Evolutionary conservation across 1,140 invertebrate species (phyloP).

Genomic region (Pogonomyrmex californicus): DNA sequence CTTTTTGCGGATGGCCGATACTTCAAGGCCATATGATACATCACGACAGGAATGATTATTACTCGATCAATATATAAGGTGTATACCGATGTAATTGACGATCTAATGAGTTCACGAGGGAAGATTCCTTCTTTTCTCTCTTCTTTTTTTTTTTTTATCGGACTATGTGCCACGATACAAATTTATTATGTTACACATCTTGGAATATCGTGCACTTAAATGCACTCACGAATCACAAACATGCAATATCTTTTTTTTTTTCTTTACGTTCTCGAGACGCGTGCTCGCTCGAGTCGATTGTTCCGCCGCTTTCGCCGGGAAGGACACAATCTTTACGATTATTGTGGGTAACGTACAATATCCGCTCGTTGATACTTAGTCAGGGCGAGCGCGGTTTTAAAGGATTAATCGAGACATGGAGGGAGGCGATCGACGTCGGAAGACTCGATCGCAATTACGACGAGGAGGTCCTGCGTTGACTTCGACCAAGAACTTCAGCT

Average conservation of each 20-base stretch:
- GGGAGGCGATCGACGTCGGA: not conserved
- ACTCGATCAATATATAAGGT: slow-evolving; percentile 34
- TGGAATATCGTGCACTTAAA: slow-evolving; percentile 55
- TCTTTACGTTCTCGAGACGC: slow-evolving; percentile 38
- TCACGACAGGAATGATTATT: slow-evolving; percentile 39
- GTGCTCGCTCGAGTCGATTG: slow-evolving; percentile 50
- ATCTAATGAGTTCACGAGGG: slow-evolving; percentile 52
- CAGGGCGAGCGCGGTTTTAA: slow-evolving; percentile 41
- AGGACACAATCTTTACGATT: slow-evolving; percentile 56
- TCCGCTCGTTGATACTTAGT: slow-evolving; percentile 51
- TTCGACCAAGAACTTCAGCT: not conserved
- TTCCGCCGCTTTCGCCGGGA: slow-evolving; percentile 32
- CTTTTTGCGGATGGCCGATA: not conserved
- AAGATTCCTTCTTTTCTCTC: slow-evolving; percentile 13
- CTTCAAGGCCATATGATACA: not conserved
- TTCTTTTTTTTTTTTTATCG: slow-evolving; percentile 35
- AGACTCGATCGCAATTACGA: slow-evolving; percentile 31
- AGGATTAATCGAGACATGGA: slow-evolving; percentile 32
- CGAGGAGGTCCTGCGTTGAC: not conserved
- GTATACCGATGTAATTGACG: slow-evolving; percentile 54
- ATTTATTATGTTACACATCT: slow-evolving; percentile 64
- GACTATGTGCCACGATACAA: slow-evolving; percentile 57
- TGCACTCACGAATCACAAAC: slow-evolving; percentile 60
- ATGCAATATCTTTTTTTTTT: slow-evolving; percentile 54
- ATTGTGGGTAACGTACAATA: slow-evolving; percentile 57